Conservation (phyloP, 2,888 invertebrate genomes). For the Apodemia duryi region DNA sequence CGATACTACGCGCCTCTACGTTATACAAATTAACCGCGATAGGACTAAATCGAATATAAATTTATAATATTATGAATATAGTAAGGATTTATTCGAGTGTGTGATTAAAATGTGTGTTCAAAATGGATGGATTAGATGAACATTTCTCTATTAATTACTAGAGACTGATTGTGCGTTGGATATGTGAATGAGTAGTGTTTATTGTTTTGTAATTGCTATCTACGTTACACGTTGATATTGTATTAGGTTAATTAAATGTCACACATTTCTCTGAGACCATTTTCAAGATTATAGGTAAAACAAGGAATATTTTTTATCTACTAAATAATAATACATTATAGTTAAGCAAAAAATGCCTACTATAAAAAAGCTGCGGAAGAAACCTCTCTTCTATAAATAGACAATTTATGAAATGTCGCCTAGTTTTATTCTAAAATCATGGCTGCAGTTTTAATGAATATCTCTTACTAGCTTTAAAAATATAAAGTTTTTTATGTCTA, state of each 20-base stretch:
- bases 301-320: no score
- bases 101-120: constrained; percentile 2
- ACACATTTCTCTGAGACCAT: no score
- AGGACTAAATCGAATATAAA: background rate
- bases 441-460: background rate
- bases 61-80: background rate
- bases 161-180: constrained; percentile 9
- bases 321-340: no score
- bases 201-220: constrained; percentile 10
- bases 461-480: no score
- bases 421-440: background rate
- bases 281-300: no score
- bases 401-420: background rate
- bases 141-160: background rate
- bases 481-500: no score
- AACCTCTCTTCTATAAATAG: background rate
- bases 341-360: no score
- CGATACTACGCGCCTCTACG: constrained; percentile 38
- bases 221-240: constrained; percentile 8
- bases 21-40: constrained; percentile 2
- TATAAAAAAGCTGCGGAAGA: background rate
- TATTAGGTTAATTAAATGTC: constrained; percentile 5
- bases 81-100: constrained; percentile 1
- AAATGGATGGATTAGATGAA: background rate
- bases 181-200: constrained; percentile 4